Percentiles rank a stretch among this genome's conserved stretches.
These are phyloP conservation scores for Chrysina gloriosa DNA, from an alignment of 2,888 invertebrate genomes.

Conservation along the genomic window DNA sequence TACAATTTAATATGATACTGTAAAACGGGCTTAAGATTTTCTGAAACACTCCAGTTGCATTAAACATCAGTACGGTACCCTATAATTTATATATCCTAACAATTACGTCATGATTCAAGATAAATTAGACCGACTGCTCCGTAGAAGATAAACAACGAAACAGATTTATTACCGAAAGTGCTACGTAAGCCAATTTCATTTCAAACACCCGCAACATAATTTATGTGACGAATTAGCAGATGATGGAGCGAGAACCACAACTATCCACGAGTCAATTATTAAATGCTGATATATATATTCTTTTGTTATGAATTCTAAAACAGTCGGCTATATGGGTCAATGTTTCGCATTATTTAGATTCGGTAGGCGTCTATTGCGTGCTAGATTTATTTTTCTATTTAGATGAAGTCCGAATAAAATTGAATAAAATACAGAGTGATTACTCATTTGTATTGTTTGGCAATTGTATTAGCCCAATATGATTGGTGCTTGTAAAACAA, in stretches of 20 bases:
- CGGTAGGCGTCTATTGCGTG: no score
- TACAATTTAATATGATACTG: no score
- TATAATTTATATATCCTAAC: slow-evolving; percentile 12
- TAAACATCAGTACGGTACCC: not conserved
- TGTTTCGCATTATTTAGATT: no score
- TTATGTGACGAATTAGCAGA: slow-evolving; percentile 20
- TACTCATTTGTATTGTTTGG: no score
- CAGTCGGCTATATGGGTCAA: no score
- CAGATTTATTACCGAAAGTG: slow-evolving; percentile 2
- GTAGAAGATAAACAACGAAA: slow-evolving; percentile 16
- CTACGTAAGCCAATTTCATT: slow-evolving; percentile 27
- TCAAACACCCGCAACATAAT: slow-evolving; percentile 18
- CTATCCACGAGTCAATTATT: slow-evolving; percentile 40
- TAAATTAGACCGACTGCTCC: slow-evolving; percentile 12
- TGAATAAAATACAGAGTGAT: no score
- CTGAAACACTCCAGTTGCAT: no score
- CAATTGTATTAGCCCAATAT: no score
- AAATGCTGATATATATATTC: slow-evolving; percentile 31
- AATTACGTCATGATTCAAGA: slow-evolving; percentile 18
- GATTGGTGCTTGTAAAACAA: no score
- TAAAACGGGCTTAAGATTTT: no score
- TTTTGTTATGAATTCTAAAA: slow-evolving; percentile 24
- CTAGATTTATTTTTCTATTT: no score
- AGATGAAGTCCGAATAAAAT: no score
- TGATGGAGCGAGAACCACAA: slow-evolving; percentile 21